Conservation (phyloP, 2,113 vertebrate species). For the Gymnobelideus leadbeateri region DNA sequence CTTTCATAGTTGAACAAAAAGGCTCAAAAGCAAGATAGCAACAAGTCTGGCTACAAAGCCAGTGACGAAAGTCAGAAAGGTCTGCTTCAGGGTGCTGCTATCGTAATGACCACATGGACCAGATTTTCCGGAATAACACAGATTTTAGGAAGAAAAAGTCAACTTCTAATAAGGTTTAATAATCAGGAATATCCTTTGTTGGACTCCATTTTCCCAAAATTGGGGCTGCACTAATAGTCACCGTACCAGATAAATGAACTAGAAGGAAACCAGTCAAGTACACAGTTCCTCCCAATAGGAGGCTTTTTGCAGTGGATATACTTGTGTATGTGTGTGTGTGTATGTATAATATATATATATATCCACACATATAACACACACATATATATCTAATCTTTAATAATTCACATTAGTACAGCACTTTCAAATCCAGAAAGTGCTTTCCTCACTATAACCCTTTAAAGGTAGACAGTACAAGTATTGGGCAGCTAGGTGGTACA, state of each 20-base stretch:
- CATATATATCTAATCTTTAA: neutral
- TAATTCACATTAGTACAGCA: neutral
- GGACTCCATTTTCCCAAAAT: neutral
- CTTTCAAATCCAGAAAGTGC: neutral
- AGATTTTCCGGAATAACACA: neutral
- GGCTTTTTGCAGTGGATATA: neutral
- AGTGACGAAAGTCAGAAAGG: conserved; percentile 3
- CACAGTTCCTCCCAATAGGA: neutral
- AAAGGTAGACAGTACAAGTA: neutral
- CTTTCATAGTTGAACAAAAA: conserved; percentile 65
- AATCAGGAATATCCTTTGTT: neutral
- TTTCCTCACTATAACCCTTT: neutral
- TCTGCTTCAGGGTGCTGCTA: neutral
- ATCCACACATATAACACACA: neutral
- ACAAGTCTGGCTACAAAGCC: conserved; percentile 16
- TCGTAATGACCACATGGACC: neutral
- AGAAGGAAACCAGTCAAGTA: neutral
- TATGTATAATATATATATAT: neutral
- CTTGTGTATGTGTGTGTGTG: neutral
- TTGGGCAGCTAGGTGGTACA: neutral
- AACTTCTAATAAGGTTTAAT: neutral
- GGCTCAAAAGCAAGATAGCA: conserved; percentile 43
- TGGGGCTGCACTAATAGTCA: neutral
- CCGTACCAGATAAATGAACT: neutral
- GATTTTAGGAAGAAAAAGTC: neutral